These are phyloP conservation scores for Meda fulgida DNA, from an alignment of 2,797 vertebrate genomes.

Conservation along the genomic window DNA sequence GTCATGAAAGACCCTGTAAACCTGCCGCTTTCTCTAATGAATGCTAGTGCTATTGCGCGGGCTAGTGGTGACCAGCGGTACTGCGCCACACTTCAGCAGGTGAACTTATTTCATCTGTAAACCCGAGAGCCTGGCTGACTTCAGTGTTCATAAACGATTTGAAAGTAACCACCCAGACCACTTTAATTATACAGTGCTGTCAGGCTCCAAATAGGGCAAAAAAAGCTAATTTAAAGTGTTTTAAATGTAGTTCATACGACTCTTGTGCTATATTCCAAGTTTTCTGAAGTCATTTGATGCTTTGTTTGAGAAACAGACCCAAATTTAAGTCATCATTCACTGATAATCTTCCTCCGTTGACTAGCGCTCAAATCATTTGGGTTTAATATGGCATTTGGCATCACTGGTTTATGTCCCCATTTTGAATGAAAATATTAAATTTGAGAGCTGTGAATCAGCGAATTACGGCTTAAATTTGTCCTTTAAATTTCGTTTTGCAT, in stretches of 20 bases:
- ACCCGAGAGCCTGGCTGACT: background rate
- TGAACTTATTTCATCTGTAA: slow-evolving; percentile 1
- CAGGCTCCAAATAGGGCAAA: background rate
- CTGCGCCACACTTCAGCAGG: slow-evolving; percentile 55
- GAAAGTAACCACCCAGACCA: background rate
- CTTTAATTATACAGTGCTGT: background rate
- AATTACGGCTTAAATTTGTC: background rate
- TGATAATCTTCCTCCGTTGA: background rate
- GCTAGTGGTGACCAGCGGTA: slow-evolving; percentile 76
- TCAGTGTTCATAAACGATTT: background rate
- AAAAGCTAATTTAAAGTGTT: background rate
- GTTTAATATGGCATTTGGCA: background rate
- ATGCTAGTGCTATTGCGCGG: slow-evolving; percentile 73
- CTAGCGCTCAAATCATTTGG: background rate
- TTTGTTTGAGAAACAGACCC: background rate
- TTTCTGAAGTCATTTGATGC: background rate
- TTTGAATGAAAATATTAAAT: background rate
- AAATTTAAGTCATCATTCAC: background rate
- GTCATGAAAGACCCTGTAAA: slow-evolving; percentile 11
- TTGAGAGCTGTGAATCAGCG: background rate
- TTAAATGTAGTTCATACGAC: background rate
- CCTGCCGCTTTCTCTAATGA: slow-evolving; percentile 42
- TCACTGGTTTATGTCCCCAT: background rate
- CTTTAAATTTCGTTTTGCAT: background rate
- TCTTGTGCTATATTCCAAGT: background rate